A percentile compares a stretch with the other conserved stretches of the same genome.
phyloP scores from a whole-genome alignment of 2,797 vertebrate species.

The Epinephelus coioides region DNA sequence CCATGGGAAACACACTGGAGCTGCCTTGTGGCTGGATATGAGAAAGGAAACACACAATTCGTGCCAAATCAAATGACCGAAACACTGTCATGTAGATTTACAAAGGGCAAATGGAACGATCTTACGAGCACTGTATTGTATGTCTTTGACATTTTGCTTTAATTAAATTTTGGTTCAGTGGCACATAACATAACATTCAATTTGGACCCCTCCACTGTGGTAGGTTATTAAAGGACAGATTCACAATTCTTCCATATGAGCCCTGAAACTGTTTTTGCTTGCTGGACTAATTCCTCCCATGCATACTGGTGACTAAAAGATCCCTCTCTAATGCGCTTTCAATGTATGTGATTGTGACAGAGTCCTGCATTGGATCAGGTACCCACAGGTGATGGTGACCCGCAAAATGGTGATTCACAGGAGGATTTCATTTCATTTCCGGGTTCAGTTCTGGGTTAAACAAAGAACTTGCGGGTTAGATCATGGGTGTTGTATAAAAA shows the following conservation, averaged over 20 bases:
- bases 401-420: too few relatives aligned
- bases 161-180: neutral
- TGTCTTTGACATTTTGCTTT: neutral
- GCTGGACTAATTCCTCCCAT: neutral
- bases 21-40: slow-evolving; percentile 6
- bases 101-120: neutral
- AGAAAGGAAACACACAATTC: neutral
- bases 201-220: neutral
- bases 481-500: too few relatives aligned
- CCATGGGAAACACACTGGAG: slow-evolving; percentile 12
- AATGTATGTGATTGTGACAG: neutral
- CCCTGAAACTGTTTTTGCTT: neutral
- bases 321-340: neutral
- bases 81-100: slow-evolving; percentile 14
- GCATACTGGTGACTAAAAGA: neutral
- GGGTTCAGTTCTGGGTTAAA: too few relatives aligned
- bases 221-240: neutral
- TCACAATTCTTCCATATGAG: neutral
- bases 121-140: neutral
- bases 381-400: too few relatives aligned
- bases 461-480: too few relatives aligned
- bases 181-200: neutral
- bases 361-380: neutral
- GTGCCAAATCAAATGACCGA: neutral
- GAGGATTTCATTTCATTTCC: too few relatives aligned